Evolutionary conservation across 2,113 vertebrate genomes (phyloP).

Genomic region (Misgurnus mizolepis): DNA sequence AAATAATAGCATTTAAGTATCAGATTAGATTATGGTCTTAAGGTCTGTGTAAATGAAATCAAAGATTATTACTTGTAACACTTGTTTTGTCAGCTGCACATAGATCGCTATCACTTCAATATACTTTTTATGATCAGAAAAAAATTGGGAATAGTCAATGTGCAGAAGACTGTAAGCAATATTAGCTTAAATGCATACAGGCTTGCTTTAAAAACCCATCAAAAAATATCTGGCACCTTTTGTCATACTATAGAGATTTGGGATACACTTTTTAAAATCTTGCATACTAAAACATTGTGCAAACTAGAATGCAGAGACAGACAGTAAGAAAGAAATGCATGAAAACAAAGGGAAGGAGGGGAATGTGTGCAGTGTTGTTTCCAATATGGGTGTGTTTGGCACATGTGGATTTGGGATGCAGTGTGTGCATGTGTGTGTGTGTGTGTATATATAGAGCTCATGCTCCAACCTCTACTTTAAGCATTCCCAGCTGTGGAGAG

Average conservation of each 20-base stretch:
- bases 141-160: too few species aligned
- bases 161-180: too few species aligned
- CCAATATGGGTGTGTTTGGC: conserved; percentile 62
- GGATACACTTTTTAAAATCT: background rate
- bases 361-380: conserved; percentile 32
- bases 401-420: conserved; percentile 69
- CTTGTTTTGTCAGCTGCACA: too few species aligned
- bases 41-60: too few species aligned
- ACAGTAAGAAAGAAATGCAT: conserved; percentile 1
- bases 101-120: too few species aligned
- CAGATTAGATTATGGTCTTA: too few species aligned
- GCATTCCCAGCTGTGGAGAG: conserved; percentile 75
- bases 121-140: too few species aligned
- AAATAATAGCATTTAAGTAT: too few species aligned
- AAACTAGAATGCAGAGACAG: conserved; percentile 15
- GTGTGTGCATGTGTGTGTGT: conserved; percentile 60
- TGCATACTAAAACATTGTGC: background rate
- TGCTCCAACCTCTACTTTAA: conserved; percentile 70
- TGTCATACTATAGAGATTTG: background rate
- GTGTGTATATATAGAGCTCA: conserved; percentile 61
- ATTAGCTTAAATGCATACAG: too few species aligned
- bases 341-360: conserved; percentile 21
- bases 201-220: too few species aligned
- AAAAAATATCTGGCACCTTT: too few species aligned
- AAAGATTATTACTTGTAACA: too few species aligned